Evolutionary conservation across 2,113 vertebrate genomes (phyloP), one percentile per base, ranked within the genome.

Genomic region (Pseudopipra pipra): DNA sequence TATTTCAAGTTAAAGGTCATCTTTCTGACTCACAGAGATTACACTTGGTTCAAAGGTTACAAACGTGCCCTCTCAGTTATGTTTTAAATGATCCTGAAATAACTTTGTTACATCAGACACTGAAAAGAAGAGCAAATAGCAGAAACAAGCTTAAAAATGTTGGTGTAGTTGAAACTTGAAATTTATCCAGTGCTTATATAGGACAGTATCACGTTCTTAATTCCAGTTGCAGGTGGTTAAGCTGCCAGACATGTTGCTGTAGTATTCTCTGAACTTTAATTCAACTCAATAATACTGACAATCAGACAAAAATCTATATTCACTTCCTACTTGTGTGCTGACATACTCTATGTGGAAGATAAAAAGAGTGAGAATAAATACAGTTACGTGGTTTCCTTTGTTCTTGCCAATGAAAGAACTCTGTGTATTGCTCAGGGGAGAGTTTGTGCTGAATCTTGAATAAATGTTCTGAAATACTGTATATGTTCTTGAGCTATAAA

Each of bases 371-470:
- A 41, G 16, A 73, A 90, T 89, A 56, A 67, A 78, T 52, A 22
- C 23, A 66, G 58, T 79, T 94, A 47, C 10, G 35, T 47, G 43
- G 19, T 78, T 92, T 75, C 51, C 46, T 87, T 81, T 92, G 31
- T 63, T 88, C 68, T 78, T 86, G 75, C 37, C 72, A 56, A 7
- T 86, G 61, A 72, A 84, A 67, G 56, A 84, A 47, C 9, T 75
- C 31, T 73, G 8, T 61, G 22, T 76, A 17, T 93, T 89, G 37
- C 76, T 95, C 56, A 35, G 24, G 44, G 49, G 65, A 85, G 35
- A 63, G 31, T 33, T 94, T 95, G 94, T 86, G 11, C 52, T 93
- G 59, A 44, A 70, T 58, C 63, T 76, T 93, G 79, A 86, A 80
- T 86, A 84, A 76, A 62, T 63, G 37, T 62, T 86, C 63, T 83